Base-by-base conservation (phyloP, 1,140 invertebrate species). In the Ephestia elutella region DNA sequence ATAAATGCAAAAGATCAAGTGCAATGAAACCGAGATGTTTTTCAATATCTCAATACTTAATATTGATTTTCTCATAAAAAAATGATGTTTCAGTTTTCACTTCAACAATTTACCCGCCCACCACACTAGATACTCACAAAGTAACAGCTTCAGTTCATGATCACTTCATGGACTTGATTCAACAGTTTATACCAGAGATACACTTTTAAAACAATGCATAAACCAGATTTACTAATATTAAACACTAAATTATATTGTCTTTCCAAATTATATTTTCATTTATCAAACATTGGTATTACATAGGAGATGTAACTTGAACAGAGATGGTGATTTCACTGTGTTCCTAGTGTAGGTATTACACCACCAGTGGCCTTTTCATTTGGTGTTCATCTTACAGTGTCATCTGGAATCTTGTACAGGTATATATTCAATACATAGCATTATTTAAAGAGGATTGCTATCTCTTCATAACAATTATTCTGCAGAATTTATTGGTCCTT, bases 1-100 rank as follows among this genome's bases (percentile, higher is more conserved):
- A 89, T 89, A 90, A 90, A 90, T 90, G 88, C 88, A 89, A 89
- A 87, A 89, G 80, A 89, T 88, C 80, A 87, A 89, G 88, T 89
- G 88, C 87, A 87, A 87, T 87, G 71, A 87, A 89, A 86, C 77
- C 86, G 70, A 79, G 73, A 75, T 69, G 13, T 61, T 71, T 73
- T 73, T 74, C 59, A 75, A 76, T 78, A 79, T 78, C 73, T 79
- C 77, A 79, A 75, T 80, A 77, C 78, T 79, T 72, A 75, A 75
- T 78, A 78, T 75, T 71, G 73, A 84, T 82, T 71, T 79, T 80
- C 79, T 79, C 63, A 74, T 68, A 78, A 80, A 78, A 76, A 66
- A 76, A 70, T 59, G 64, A 68, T 77, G 65, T 71, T 71, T 62
- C 69, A 72, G 66, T 71, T 44, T 80, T 77, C 63, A 73, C 67